A percentile compares a stretch with the other conserved stretches of the same genome.
phyloP scores from a whole-genome alignment of 2,888 invertebrate genomes.

The Carabus problematicus region DNA sequence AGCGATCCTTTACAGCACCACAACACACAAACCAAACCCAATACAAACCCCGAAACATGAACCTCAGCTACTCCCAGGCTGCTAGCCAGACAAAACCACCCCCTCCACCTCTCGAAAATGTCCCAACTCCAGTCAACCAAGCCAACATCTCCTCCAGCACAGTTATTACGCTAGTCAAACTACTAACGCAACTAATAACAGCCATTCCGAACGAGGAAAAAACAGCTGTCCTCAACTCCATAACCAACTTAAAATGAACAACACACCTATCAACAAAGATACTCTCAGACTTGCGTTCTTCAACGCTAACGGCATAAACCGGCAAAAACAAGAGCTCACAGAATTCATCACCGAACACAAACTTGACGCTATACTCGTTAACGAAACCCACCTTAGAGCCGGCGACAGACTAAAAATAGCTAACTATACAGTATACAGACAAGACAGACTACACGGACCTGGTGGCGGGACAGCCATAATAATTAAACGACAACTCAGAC shows the following conservation, averaged over 20 bases:
- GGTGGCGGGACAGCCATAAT: conserved; percentile 43
- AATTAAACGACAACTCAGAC: conserved; percentile 27
- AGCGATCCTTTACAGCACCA: too few species aligned
- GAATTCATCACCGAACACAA: conserved; percentile 27
- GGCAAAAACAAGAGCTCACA: conserved; percentile 16
- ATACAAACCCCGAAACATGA: too few species aligned
- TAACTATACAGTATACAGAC: conserved; percentile 21
- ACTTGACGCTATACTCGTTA: conserved; percentile 9
- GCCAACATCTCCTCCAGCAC: not conserved
- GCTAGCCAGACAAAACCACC: not conserved
- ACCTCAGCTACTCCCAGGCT: too few species aligned
- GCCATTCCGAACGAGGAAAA: not conserved
- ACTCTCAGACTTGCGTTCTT: not conserved
- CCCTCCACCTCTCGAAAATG: not conserved
- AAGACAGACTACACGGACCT: conserved; percentile 28
- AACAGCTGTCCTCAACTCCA: not conserved
- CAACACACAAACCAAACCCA: too few species aligned
- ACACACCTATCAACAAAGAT: not conserved
- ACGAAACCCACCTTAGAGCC: not conserved
- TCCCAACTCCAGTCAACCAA: not conserved
- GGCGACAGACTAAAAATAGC: too few species aligned
- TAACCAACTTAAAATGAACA: not conserved
- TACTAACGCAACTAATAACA: not conserved
- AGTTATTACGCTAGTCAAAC: not conserved
- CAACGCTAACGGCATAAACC: not conserved